Percentiles rank a stretch among this genome's conserved stretches.
Conservation (phyloP, 2,113 vertebrate species). For the Ictalurus punctatus region DNA sequence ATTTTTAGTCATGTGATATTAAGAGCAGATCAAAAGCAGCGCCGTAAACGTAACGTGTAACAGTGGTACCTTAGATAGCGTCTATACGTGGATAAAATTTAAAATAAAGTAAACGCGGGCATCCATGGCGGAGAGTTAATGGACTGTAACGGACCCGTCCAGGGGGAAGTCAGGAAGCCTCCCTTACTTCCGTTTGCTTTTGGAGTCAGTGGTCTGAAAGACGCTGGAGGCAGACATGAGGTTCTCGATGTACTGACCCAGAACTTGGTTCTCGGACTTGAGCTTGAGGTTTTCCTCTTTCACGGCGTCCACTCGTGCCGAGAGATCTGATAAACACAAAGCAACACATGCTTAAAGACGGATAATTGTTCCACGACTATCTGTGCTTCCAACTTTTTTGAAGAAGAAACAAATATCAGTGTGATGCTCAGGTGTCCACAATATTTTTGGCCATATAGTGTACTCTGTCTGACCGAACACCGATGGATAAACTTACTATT, state of each 20-base stretch:
- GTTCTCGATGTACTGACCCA: conserved; percentile 69
- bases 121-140: background rate
- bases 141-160: background rate
- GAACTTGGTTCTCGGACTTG: conserved; percentile 99
- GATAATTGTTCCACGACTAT: background rate
- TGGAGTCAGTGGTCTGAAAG: conserved; percentile 96
- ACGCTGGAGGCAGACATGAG: conserved; percentile 73
- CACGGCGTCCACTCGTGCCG: conserved; percentile 51
- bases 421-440: background rate
- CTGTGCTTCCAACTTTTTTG: background rate
- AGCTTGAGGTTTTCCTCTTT: conserved; percentile 99
- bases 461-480: background rate
- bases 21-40: conserved; percentile 22
- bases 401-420: background rate
- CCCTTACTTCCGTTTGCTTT: conserved; percentile 74
- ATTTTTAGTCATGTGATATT: background rate
- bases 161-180: background rate
- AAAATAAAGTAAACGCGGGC: conserved; percentile 5
- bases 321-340: conserved; percentile 54
- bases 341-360: background rate
- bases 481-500: background rate
- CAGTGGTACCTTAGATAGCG: background rate
- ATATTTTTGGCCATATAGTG: background rate
- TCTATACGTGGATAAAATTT: background rate
- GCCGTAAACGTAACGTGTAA: background rate